phyloP scores from a whole-genome alignment of 1,140 invertebrate genomes.

The Heterodera schachtii region DNA sequence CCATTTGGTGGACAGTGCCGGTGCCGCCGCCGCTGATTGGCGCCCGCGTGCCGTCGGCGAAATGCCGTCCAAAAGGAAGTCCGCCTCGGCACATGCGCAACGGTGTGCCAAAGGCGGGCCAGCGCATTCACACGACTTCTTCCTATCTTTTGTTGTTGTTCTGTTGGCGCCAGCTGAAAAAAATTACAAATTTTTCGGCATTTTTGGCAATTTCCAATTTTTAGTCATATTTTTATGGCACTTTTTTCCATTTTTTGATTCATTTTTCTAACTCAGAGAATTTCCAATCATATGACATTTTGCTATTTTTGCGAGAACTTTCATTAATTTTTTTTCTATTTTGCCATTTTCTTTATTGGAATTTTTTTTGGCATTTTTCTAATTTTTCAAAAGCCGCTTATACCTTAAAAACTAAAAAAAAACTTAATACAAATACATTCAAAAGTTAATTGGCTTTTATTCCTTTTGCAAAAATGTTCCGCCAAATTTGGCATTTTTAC shows the following conservation, averaged over 20 bases:
- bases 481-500: no score
- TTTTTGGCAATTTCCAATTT: no score
- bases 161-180: neutral
- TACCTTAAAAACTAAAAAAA: no score
- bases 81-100: neutral
- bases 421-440: no score
- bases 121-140: neutral
- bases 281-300: no score
- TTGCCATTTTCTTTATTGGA: neutral
- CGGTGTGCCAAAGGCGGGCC: neutral
- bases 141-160: neutral
- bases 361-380: neutral
- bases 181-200: no score
- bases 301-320: no score
- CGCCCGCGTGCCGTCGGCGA: neutral
- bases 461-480: no score
- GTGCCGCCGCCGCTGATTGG: neutral
- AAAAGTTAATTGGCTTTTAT: no score
- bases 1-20: slow-evolving; percentile 1
- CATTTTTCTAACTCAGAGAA: no score
- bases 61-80: neutral
- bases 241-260: no score
- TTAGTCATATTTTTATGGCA: no score
- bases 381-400: neutral
- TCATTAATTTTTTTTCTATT: neutral